These are phyloP conservation scores for Notolabrus celidotus DNA, from an alignment of 2,797 vertebrate species.

Conservation along the genomic window DNA sequence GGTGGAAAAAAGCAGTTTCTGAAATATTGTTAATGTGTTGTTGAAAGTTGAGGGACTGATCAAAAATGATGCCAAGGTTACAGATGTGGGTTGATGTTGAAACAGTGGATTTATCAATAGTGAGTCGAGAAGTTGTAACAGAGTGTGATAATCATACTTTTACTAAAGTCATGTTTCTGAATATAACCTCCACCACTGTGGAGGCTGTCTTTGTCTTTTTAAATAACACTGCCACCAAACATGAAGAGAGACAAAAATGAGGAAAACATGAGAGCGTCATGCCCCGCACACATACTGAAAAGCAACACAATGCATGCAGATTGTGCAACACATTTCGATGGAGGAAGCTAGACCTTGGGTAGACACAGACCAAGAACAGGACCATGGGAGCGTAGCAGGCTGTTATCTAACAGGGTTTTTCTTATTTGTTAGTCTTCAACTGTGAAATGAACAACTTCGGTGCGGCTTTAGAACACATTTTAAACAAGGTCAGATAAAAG, in stretches of 20 bases:
- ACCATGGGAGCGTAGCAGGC: background rate
- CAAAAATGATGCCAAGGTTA: too few relatives aligned
- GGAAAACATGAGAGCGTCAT: background rate
- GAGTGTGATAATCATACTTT: background rate
- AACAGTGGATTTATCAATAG: too few relatives aligned
- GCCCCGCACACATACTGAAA: constrained; percentile 23
- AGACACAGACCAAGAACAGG: constrained; percentile 43
- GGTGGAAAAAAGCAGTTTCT: too few relatives aligned
- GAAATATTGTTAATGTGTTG: too few relatives aligned
- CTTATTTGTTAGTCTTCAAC: constrained; percentile 68
- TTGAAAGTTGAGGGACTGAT: too few relatives aligned
- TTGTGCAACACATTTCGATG: constrained; percentile 42
- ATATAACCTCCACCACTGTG: background rate
- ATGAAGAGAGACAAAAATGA: constrained; percentile 4
- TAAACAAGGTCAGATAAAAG: constrained; percentile 66
- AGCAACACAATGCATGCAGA: constrained; percentile 26
- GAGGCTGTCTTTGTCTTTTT: background rate
- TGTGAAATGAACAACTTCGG: constrained; percentile 63
- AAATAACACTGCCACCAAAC: constrained; percentile 7
- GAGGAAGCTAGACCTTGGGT: constrained; percentile 49
- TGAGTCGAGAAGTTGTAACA: too few relatives aligned
- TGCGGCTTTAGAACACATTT: constrained; percentile 50
- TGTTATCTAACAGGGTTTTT: constrained; percentile 51
- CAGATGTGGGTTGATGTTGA: too few relatives aligned
- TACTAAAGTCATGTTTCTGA: background rate